Evolutionary conservation across 2,113 vertebrate species (phyloP).

Genomic region (Mesoclemmys tuberculata): DNA sequence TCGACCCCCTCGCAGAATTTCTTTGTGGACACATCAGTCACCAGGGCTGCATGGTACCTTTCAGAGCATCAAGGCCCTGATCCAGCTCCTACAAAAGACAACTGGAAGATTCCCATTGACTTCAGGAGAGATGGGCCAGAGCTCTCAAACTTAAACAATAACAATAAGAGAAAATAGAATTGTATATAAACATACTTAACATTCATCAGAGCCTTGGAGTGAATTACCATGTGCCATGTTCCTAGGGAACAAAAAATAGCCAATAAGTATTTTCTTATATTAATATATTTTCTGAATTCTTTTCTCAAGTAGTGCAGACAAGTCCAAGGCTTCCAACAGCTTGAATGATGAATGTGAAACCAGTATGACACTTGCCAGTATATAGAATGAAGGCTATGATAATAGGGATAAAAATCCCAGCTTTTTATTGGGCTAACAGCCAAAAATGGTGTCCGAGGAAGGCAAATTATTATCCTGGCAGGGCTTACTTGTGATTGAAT

Average conservation of each 20-base stretch:
- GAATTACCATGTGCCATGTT: background rate
- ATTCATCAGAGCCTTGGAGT: background rate
- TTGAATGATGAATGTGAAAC: background rate
- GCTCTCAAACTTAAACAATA: background rate
- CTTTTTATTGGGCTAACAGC: background rate
- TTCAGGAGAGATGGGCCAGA: background rate
- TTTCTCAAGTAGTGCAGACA: background rate
- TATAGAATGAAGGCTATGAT: background rate
- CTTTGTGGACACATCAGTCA: background rate
- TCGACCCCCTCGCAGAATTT: background rate
- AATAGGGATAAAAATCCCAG: background rate
- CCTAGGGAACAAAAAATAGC: background rate
- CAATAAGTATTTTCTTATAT: background rate
- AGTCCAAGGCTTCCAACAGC: background rate
- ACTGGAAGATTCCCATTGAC: background rate
- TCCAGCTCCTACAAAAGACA: background rate
- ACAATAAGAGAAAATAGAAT: background rate
- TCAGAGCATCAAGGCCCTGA: background rate
- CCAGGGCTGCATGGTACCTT: background rate
- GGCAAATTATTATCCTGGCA: background rate
- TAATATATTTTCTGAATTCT: background rate
- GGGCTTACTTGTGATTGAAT: background rate
- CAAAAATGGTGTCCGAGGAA: background rate
- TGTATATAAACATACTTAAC: background rate
- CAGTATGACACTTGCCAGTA: background rate